These are phyloP conservation scores for Pelosia muscerda DNA, from an alignment of 2,888 invertebrate species.

Conservation along the genomic window DNA sequence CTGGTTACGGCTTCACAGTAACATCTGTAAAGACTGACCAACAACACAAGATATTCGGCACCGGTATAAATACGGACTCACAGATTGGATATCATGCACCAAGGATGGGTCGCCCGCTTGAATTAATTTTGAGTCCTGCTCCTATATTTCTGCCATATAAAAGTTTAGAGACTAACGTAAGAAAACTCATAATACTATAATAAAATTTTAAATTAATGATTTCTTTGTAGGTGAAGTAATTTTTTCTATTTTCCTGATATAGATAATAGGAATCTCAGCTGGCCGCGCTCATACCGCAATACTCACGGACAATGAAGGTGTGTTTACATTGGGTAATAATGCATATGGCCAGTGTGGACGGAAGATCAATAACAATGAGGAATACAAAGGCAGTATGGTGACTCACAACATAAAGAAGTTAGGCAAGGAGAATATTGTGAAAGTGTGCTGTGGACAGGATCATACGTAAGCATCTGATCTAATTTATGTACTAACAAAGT, in stretches of 20 bases:
- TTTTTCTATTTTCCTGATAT: background rate
- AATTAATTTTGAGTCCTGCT: constrained; percentile 90
- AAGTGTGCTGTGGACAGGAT: constrained; percentile 96
- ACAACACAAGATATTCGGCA: constrained; percentile 92
- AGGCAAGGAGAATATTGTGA: constrained; percentile 87
- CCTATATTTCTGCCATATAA: constrained; percentile 90
- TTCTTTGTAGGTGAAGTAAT: no score
- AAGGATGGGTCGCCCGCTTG: constrained; percentile 88
- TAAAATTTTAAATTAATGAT: background rate
- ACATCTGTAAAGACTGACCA: constrained; percentile 90
- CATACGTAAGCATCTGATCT: constrained; percentile 88
- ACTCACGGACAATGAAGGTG: constrained; percentile 92
- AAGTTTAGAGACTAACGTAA: constrained; percentile 84
- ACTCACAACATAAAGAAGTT: constrained; percentile 89
- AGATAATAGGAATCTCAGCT: constrained; percentile 88
- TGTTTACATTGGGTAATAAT: constrained; percentile 96
- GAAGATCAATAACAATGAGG: constrained; percentile 91
- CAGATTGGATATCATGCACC: constrained; percentile 93
- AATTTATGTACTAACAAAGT: background rate
- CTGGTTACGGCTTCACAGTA: constrained; percentile 96
- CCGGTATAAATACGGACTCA: constrained; percentile 96
- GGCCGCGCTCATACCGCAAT: constrained; percentile 96
- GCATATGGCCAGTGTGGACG: constrained; percentile 97
- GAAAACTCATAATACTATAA: no score
- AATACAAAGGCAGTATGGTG: constrained; percentile 89